Evolutionary conservation across 2,113 vertebrate genomes (phyloP).

Genomic region (Mustela nigripes): DNA sequence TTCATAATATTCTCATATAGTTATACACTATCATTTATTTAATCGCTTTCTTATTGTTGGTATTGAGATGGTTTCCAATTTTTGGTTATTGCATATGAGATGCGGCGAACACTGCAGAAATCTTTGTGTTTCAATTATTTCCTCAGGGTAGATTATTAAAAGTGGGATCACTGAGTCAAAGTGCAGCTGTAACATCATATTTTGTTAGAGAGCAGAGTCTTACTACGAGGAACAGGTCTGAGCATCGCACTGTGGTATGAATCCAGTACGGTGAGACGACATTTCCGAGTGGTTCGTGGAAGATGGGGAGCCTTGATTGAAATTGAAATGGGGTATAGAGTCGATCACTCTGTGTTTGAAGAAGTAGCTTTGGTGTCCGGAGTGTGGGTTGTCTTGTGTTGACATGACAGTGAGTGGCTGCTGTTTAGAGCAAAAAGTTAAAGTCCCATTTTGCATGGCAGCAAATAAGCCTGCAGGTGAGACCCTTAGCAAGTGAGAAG

Average conservation of each 20-base stretch:
- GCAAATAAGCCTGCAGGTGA: conserved; percentile 29
- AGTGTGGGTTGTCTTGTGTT: not conserved
- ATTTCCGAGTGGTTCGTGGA: not conserved
- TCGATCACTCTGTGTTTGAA: not conserved
- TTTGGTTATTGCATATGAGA: conserved; percentile 68
- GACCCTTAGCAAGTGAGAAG: not conserved
- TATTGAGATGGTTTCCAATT: conserved; percentile 59
- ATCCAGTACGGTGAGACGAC: not conserved
- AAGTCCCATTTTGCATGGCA: not conserved
- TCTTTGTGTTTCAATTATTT: conserved; percentile 74
- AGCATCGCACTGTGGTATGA: not conserved
- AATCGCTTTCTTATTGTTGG: conserved; percentile 67
- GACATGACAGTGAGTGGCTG: not conserved
- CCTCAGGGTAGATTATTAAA: conserved; percentile 65
- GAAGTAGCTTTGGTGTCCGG: not conserved
- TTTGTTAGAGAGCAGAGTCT: conserved; percentile 41
- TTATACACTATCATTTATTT: conserved; percentile 71
- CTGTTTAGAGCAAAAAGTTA: not conserved
- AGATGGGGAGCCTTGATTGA: not conserved
- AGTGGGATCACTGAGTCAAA: conserved; percentile 31
- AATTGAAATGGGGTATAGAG: not conserved
- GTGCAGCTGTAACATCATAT: conserved; percentile 38
- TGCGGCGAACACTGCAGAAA: not conserved
- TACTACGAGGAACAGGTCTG: not conserved
- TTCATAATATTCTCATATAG: conserved; percentile 65